Percentiles rank a stretch among this genome's conserved stretches.
phyloP scores from a whole-genome alignment of 2,888 invertebrate species.

The Erannis defoliaria region DNA sequence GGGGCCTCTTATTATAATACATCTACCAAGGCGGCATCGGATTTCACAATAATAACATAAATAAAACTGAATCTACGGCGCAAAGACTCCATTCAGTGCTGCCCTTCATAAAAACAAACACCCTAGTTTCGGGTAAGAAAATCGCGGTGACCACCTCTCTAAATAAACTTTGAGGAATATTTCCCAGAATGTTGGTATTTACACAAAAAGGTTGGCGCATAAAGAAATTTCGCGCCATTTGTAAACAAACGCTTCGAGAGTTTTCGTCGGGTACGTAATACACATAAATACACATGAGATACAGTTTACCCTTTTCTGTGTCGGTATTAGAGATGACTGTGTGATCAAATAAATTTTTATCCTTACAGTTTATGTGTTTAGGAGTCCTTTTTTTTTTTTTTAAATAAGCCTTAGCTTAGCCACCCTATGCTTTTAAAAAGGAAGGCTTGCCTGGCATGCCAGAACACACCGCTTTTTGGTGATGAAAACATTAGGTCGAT shows the following conservation, averaged over 20 bases:
- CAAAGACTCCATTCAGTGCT: constrained; percentile 12
- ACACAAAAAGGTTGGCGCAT: constrained; percentile 60
- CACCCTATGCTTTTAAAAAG: no score
- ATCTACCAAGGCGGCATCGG: background rate
- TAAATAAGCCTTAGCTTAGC: no score
- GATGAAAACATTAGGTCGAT: no score
- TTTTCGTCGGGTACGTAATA: constrained; percentile 44
- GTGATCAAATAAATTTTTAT: constrained; percentile 36
- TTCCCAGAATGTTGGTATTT: constrained; percentile 51
- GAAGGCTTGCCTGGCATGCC: no score
- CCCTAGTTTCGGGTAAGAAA: constrained; percentile 15
- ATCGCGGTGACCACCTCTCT: constrained; percentile 22
- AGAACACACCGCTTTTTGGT: no score
- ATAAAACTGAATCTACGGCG: constrained; percentile 1
- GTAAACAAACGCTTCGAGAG: constrained; percentile 58
- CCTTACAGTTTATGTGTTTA: background rate
- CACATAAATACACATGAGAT: constrained; percentile 53
- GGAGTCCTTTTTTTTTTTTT: background rate
- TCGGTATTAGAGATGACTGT: constrained; percentile 40
- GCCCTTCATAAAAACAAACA: constrained; percentile 28
- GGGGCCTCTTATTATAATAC: no score
- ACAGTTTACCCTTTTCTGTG: constrained; percentile 45
- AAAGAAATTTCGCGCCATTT: constrained; percentile 68
- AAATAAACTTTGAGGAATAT: constrained; percentile 52
- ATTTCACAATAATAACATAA: background rate